Evolutionary conservation across 2,888 invertebrate genomes (phyloP).

Genomic region (Drosophila prostipennis): DNA sequence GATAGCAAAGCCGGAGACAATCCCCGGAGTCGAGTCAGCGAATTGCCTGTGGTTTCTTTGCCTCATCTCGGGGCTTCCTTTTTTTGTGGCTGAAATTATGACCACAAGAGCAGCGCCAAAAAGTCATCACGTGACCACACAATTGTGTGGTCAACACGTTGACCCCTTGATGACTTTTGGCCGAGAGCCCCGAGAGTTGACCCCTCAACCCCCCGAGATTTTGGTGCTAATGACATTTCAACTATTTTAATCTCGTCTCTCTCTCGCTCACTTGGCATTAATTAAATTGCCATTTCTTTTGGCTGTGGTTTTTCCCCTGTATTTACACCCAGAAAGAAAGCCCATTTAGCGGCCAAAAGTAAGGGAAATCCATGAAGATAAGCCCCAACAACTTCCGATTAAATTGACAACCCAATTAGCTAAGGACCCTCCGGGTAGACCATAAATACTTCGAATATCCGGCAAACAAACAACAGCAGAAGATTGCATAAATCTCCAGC

Average conservation of each 20-base stretch:
- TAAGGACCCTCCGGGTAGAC: constrained; percentile 34
- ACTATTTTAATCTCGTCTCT: constrained; percentile 54
- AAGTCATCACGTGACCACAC: constrained; percentile 66
- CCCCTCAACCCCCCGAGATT: constrained; percentile 19
- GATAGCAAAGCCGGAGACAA: constrained; percentile 9
- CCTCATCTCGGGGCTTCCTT: constrained; percentile 1
- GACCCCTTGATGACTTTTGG: constrained; percentile 31
- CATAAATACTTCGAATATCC: constrained; percentile 50
- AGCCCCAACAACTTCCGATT: constrained; percentile 32
- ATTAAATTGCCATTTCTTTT: constrained; percentile 41
- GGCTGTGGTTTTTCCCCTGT: constrained; percentile 19
- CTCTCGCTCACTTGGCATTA: constrained; percentile 21
- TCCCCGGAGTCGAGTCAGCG: constrained; percentile 36
- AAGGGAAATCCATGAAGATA: constrained; percentile 7
- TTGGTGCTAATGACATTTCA: constrained; percentile 62
- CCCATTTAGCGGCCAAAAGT: not conserved
- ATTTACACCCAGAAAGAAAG: not conserved
- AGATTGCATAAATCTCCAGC: constrained; percentile 42
- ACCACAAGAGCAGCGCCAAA: constrained; percentile 49
- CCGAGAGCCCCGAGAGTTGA: constrained; percentile 13
- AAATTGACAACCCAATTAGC: constrained; percentile 47
- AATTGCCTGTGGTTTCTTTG: constrained; percentile 31
- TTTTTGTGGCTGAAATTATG: constrained; percentile 38
- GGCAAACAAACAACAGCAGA: constrained; percentile 38
- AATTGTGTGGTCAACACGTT: constrained; percentile 62